phyloP scores from a whole-genome alignment of 1,140 invertebrate genomes.

The Ceratosolen solmsi region DNA sequence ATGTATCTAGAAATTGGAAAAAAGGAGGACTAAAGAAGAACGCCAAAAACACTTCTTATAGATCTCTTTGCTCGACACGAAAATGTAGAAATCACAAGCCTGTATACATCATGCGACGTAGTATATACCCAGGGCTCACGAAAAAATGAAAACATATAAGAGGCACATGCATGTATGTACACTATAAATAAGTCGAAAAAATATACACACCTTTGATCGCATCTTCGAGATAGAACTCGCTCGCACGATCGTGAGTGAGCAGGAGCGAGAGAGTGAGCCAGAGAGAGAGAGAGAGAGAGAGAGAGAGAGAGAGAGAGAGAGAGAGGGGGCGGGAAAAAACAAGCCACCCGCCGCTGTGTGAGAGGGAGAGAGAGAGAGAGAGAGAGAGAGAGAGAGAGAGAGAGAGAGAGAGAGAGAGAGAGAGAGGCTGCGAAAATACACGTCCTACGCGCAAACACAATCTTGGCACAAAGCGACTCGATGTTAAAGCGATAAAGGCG shows the following conservation, averaged over 20 bases:
- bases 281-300: neutral
- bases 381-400: neutral
- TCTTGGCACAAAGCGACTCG: slow-evolving; percentile 51
- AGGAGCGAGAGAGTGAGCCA: slow-evolving; percentile 11
- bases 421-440: slow-evolving; percentile 36
- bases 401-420: neutral
- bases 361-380: neutral
- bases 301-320: neutral
- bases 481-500: slow-evolving; percentile 47
- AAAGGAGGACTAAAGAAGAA: neutral
- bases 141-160: slow-evolving; percentile 42
- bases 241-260: neutral
- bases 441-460: slow-evolving; percentile 50
- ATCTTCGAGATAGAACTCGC: slow-evolving; percentile 43
- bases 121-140: slow-evolving; percentile 9
- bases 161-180: slow-evolving; percentile 27
- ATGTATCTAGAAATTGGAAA: neutral
- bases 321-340: neutral
- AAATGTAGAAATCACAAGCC: slow-evolving; percentile 35
- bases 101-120: slow-evolving; percentile 46
- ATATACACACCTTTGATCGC: slow-evolving; percentile 51
- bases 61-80: slow-evolving; percentile 13
- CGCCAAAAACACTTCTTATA: neutral
- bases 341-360: too few relatives aligned
- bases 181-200: slow-evolving; percentile 51